Conservation (phyloP, 2,888 invertebrate genomes). For the Tolmerus cingulatus region DNA sequence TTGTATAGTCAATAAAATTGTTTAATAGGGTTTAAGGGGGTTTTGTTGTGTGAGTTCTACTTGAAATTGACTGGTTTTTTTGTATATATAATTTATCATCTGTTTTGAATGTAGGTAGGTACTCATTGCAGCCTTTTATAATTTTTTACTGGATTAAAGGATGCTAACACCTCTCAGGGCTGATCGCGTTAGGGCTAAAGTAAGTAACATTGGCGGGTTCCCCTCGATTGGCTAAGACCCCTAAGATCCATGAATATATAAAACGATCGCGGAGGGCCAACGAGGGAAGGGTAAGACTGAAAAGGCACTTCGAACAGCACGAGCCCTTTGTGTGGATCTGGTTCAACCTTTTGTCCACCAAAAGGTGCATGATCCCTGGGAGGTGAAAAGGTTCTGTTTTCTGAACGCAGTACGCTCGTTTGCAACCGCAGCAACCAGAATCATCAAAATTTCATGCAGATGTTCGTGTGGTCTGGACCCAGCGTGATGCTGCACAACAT, state of each 20-base stretch:
- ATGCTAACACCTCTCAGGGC: background rate
- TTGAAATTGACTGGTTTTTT: background rate
- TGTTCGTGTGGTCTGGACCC: background rate
- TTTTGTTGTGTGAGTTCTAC: too few species aligned
- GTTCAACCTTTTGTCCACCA: background rate
- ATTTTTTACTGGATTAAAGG: background rate
- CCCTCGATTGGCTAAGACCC: background rate
- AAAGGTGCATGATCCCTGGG: constrained; percentile 12
- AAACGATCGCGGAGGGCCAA: background rate
- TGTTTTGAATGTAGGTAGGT: background rate
- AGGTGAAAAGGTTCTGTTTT: background rate
- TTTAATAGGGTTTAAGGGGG: too few species aligned
- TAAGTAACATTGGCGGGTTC: background rate
- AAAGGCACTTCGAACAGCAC: background rate
- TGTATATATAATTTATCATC: too few species aligned
- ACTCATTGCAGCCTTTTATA: background rate
- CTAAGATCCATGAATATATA: background rate
- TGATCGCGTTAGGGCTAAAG: background rate
- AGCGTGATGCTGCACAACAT: background rate
- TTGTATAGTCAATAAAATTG: too few species aligned
- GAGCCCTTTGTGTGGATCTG: background rate
- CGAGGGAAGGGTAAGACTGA: background rate
- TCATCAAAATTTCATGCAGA: background rate
- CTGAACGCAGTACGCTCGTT: background rate
- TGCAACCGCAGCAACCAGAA: background rate